Conservation (phyloP, 1,140 invertebrate species). For the Drosophila obscura region DNA sequence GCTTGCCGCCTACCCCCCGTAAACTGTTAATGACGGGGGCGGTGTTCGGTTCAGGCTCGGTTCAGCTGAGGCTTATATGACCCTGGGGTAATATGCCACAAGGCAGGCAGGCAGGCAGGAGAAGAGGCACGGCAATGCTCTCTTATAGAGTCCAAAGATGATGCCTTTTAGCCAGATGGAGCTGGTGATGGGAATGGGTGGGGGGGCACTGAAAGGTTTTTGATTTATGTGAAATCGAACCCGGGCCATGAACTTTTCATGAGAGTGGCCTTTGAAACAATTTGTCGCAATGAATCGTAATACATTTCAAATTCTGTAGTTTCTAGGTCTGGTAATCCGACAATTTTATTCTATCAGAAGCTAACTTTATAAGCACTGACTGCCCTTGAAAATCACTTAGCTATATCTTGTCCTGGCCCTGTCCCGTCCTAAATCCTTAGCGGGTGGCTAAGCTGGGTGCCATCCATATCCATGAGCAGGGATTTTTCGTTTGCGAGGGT, state of each 20-base stretch:
- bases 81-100: conserved; percentile 58
- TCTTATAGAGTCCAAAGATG: not conserved
- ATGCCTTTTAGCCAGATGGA: conserved; percentile 30
- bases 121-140: too few species aligned
- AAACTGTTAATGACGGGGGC: conserved; percentile 65
- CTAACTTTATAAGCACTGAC: conserved; percentile 25
- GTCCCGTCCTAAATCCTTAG: conserved; percentile 15
- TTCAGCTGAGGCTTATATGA: conserved; percentile 50
- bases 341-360: conserved; percentile 20
- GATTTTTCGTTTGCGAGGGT: conserved; percentile 21
- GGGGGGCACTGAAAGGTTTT: conserved; percentile 21
- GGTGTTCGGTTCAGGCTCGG: conserved; percentile 9
- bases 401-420: not conserved
- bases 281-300: conserved; percentile 41
- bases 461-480: conserved; percentile 23
- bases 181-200: not conserved
- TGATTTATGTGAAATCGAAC: conserved; percentile 24
- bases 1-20: conserved; percentile 17
- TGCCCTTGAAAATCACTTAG: conserved; percentile 52
- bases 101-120: conserved; percentile 16
- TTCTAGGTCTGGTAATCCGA: conserved; percentile 22
- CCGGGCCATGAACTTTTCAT: not conserved
- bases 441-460: conserved; percentile 20
- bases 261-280: conserved; percentile 35
- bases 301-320: conserved; percentile 41